phyloP scores from a whole-genome alignment of 2,113 vertebrate genomes.

The Emydura subglobosa region DNA sequence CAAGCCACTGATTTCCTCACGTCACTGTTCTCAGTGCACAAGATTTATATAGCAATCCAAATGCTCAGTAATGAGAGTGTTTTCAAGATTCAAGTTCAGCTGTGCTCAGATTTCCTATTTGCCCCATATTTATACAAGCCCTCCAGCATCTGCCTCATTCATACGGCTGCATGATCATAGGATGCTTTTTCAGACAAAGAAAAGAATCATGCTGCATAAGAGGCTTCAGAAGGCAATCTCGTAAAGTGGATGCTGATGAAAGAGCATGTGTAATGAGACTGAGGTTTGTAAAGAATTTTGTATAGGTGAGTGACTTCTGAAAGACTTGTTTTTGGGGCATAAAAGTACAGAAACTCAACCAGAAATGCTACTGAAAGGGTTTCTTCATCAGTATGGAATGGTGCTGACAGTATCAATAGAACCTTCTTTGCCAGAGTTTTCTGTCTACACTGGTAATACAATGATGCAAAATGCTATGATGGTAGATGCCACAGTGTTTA shows the following conservation, averaged over 20 bases:
- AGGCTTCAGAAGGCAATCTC: background rate
- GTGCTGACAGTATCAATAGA: background rate
- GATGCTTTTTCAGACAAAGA: background rate
- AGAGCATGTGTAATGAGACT: background rate
- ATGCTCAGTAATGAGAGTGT: background rate
- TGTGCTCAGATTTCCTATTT: background rate
- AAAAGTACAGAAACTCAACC: background rate
- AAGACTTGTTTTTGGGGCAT: background rate
- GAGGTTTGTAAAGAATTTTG: background rate
- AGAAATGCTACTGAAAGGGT: background rate
- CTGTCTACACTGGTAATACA: background rate
- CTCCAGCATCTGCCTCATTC: background rate
- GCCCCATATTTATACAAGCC: background rate
- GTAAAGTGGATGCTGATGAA: background rate
- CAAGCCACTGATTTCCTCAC: background rate
- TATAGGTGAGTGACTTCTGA: background rate
- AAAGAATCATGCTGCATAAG: background rate
- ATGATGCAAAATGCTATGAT: background rate
- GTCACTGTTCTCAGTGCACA: background rate
- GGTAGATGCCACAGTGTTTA: accelerated
- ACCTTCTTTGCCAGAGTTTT: accelerated
- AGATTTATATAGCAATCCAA: background rate
- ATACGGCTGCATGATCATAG: background rate
- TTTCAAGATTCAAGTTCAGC: background rate
- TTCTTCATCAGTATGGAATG: background rate